Percentiles rank a stretch among this genome's conserved stretches.
Conservation (phyloP, 2,113 vertebrate genomes). For the Crypturellus undulatus region DNA sequence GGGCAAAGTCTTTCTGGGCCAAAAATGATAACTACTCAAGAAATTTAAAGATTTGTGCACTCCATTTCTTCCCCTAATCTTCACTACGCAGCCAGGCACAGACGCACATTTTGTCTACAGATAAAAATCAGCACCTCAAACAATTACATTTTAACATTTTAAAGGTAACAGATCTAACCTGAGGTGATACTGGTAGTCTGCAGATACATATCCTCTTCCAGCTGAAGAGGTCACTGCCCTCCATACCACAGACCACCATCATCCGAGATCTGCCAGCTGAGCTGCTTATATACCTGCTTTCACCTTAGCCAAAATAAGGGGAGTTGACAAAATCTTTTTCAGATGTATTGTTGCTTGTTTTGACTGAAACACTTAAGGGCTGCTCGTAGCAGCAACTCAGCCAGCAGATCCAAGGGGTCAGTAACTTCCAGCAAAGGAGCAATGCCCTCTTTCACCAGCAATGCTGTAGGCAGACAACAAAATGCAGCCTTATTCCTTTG, state of each 20-base stretch:
- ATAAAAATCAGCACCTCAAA: background rate
- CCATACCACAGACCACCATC: background rate
- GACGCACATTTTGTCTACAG: background rate
- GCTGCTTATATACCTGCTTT: background rate
- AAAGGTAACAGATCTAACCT: background rate
- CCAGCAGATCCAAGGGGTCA: background rate
- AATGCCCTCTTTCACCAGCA: background rate
- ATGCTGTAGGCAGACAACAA: background rate
- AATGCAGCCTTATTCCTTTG: constrained; percentile 1
- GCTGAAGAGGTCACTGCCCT: constrained; percentile 35
- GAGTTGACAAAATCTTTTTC: background rate
- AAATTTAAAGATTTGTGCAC: background rate
- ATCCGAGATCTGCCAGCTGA: constrained; percentile 22
- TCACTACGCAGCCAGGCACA: background rate
- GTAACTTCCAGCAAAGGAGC: background rate
- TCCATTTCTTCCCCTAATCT: background rate
- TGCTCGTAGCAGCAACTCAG: constrained; percentile 6
- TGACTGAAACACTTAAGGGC: background rate
- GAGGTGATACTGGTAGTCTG: background rate
- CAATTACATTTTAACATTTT: background rate
- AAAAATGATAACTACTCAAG: background rate
- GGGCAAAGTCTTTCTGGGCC: background rate
- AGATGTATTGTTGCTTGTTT: background rate
- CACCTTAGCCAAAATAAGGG: background rate
- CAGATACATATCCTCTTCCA: background rate